These are phyloP conservation scores for Crotalus horridus DNA, from an alignment of 2,113 vertebrate species.

Conservation along the genomic window DNA sequence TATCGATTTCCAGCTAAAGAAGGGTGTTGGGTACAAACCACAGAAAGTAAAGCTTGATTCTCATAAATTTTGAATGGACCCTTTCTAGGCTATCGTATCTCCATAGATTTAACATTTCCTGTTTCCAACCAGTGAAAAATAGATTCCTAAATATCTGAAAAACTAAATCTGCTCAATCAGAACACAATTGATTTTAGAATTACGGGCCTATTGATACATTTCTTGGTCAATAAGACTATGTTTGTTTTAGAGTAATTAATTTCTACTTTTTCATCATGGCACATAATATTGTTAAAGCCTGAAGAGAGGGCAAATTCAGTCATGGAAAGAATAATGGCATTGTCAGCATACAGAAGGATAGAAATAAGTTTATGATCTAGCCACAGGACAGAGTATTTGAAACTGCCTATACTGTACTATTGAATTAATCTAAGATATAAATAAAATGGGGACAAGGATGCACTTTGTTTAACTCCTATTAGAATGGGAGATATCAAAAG, in stretches of 20 bases:
- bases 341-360: not conserved
- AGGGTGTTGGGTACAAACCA: not conserved
- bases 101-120: not conserved
- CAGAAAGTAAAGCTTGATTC: not conserved
- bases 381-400: not conserved
- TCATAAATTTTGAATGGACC: not conserved
- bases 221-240: not conserved
- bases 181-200: not conserved
- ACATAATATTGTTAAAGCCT: not conserved
- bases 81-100: not conserved
- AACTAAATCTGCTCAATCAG: not conserved
- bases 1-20: not conserved
- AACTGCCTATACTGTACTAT: not conserved
- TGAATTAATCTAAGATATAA: not conserved
- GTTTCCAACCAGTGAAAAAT: not conserved
- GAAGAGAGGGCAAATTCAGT: not conserved
- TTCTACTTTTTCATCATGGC: not conserved
- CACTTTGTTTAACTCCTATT: not conserved
- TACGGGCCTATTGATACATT: not conserved
- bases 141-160: not conserved
- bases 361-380: not conserved
- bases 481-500: not conserved
- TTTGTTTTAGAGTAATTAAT: not conserved
- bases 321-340: not conserved
- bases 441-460: not conserved